Base-by-base conservation (phyloP, 2,113 vertebrate genomes). In the Cyanoramphus novaezelandiae region DNA sequence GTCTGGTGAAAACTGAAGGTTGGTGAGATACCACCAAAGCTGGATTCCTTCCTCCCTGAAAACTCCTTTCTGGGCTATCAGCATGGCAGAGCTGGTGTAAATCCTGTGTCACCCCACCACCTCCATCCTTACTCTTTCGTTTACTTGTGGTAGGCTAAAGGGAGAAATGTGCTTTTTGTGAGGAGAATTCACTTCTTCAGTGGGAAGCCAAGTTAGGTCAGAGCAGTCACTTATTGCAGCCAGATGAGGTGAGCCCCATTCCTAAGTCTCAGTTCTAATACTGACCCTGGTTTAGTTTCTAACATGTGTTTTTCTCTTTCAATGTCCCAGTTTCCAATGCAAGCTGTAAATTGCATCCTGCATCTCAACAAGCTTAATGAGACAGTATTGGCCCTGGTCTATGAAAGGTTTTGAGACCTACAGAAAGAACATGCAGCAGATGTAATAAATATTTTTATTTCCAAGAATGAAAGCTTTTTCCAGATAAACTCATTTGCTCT, bases 61-160 rank as follows among this genome's bases (percentile, higher is more conserved):
- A 80, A 12, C 4, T 49, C 13, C 23, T 35, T 57, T 50, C 47
- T 55, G 47, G 27, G 43, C 7, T 4, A 71, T 6, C 41, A 77
- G 8, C 11, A 15, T 9, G 24, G 74, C 27, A 70, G 44, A 75
- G n/a, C 0, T 78, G 79, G 25, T 49, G 64, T 25, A 79, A 72
- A 68, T 44, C 24, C 59, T 29, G 9, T 6, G 10, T 33, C 39
- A 55, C 2, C 17, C 7, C 24, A 62, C 20, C 7, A 6, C 4
- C 4, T 17, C 7, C 2, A 3, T 24, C 29, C 8, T 46, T 47
- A 17, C 1, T 1, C 18, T 53, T 50, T 29, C 13, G 4, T 25
- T 74, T 29, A 1, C 35, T 62, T 29, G 17, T 10, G 6, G 14
- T 16, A 31, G 29, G 62, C 29, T 23, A 46, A 63, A 17, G 33